A percentile compares a stretch with the other conserved stretches of the same genome.
Evolutionary conservation across 1,140 invertebrate genomes (phyloP).

Genomic region (Drosophila kepulauana): DNA sequence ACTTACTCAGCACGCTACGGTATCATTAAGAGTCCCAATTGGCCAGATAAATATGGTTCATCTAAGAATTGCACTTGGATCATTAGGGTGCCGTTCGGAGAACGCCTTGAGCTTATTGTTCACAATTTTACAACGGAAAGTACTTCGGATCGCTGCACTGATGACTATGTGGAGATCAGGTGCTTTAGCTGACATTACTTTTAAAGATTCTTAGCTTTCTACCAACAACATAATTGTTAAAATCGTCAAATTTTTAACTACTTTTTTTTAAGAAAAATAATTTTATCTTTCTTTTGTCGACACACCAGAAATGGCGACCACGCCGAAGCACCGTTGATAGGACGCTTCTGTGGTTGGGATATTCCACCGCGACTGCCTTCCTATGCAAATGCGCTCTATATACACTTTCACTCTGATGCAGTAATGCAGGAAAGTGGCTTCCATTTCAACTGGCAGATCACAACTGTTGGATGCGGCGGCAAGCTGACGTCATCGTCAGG

Average conservation of each 20-base stretch:
- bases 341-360: slow-evolving; percentile 88
- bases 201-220: no score
- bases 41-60: slow-evolving; percentile 89
- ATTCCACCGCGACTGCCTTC: slow-evolving; percentile 88
- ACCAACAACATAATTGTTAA: no score
- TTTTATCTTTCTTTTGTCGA: neutral
- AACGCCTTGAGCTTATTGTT: slow-evolving; percentile 90
- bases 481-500: slow-evolving; percentile 88
- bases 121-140: slow-evolving; percentile 90
- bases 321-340: slow-evolving; percentile 88
- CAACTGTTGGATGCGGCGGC: slow-evolving; percentile 91
- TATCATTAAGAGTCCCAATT: slow-evolving; percentile 88
- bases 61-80: slow-evolving; percentile 91
- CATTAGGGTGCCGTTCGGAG: slow-evolving; percentile 89
- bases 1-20: slow-evolving; percentile 89
- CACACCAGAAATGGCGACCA: slow-evolving; percentile 84
- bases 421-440: slow-evolving; percentile 87
- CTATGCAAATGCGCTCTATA: slow-evolving; percentile 89
- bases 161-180: slow-evolving; percentile 93
- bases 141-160: slow-evolving; percentile 86
- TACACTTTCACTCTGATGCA: slow-evolving; percentile 89
- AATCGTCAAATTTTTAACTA: no score
- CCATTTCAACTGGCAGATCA: slow-evolving; percentile 88
- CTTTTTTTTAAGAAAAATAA: no score
- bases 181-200: slow-evolving; percentile 59